Evolutionary conservation across 1,140 invertebrate genomes (phyloP), one percentile per base, ranked within the genome.

Genomic region (Catajapyx aquilonaris): DNA sequence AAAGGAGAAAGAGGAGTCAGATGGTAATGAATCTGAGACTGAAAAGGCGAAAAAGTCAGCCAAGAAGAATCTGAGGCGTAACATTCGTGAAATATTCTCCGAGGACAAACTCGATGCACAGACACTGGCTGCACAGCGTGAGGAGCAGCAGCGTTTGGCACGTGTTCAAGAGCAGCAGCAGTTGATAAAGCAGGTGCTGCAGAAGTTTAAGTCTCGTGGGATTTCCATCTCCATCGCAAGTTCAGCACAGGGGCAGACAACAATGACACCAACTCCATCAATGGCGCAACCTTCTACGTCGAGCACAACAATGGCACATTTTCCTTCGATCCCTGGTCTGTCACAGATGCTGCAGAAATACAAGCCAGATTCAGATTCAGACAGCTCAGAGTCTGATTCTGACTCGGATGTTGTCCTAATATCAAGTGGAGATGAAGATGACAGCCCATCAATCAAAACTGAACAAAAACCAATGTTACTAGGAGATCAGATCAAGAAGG

Each of bases 51-150:
- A 34, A 22, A 39, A 28, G 31, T 44, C 17, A 33, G 40, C n/a
- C 50, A 59, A 67, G 37, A 54, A 71, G 16, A 79, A 78, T 52
- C 66, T 85, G 46, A 61, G 81, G 15, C 64, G 78, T 38, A 87
- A 86, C 48, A 87, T 85, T 45, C 68, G 86, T 28, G 84, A 91
- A 57, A 87, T 94, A 1, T 80, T 91, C 68, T 76, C 81, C 50
- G 85, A 91, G 48, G 80, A 78, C 36, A 81, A 93, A 49, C 55
- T 96, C 32, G 88, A 94, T 52, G 78, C 83, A 44, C 78, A 81
- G 5, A 94, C 88, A 4, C 52, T 91, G n/a, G 74, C 74, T 17
- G 90, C 90, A 2, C 87, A 94, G 53, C 64, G 81, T 21, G 85
- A 90, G 52, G 90, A 95, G 59, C 76, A 78, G 46, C 87, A 93